A percentile compares a stretch with the other conserved stretches of the same genome.
Evolutionary conservation across 23 tunicate species (phyloP).

Genomic region (Styela plicata): DNA sequence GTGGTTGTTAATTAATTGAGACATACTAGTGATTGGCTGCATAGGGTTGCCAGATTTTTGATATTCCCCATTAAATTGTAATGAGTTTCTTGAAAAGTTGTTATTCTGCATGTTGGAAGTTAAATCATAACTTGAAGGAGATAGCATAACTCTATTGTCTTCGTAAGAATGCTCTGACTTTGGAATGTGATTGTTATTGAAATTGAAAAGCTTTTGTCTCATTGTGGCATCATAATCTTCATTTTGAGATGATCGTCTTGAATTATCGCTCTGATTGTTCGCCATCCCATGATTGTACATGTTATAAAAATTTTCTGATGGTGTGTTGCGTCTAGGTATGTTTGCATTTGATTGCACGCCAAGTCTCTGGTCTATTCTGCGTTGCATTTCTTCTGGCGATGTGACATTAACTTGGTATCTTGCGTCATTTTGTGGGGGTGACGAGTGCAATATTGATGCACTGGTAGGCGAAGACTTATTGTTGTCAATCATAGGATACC

Average conservation of each 20-base stretch:
- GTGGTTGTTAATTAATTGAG: background rate
- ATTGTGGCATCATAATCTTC: too few relatives aligned
- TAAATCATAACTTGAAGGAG: conserved; percentile 1
- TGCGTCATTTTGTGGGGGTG: background rate
- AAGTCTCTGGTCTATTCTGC: background rate
- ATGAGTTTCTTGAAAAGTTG: background rate
- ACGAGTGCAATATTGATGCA: background rate
- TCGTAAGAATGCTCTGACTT: background rate
- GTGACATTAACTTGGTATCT: conserved; percentile 7
- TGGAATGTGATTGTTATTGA: background rate
- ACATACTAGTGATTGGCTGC: background rate
- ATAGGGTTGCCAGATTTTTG: background rate
- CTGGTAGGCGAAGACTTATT: background rate
- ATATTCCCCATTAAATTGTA: background rate
- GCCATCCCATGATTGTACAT: background rate
- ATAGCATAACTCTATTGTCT: background rate
- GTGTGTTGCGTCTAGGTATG: background rate
- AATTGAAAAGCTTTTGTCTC: background rate
- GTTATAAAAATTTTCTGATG: background rate
- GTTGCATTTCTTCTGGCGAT: conserved; percentile 20
- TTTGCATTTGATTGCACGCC: background rate
- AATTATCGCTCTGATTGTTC: background rate
- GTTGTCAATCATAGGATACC: background rate
- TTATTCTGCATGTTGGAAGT: background rate
- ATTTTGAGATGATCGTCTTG: conserved; percentile 9